These are phyloP conservation scores for Orthonyx spaldingii DNA, from an alignment of 2,113 vertebrate species.

Conservation along the genomic window DNA sequence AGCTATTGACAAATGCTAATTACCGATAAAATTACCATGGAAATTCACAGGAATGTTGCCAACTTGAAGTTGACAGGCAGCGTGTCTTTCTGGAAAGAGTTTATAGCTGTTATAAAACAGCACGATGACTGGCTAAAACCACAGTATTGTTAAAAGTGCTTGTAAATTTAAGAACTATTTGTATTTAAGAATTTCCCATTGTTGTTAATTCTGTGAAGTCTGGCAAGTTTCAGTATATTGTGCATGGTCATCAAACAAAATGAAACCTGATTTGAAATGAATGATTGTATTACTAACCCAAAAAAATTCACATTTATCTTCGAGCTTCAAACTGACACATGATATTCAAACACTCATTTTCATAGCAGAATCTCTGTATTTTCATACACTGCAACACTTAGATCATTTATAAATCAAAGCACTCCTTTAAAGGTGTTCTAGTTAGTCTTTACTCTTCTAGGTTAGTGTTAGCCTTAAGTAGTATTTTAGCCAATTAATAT, in stretches of 20 bases:
- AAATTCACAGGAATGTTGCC: neutral
- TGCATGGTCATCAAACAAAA: neutral
- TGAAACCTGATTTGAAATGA: neutral
- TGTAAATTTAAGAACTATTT: neutral
- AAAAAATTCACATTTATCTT: neutral
- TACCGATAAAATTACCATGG: neutral
- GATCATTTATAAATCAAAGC: neutral
- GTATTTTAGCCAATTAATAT: neutral
- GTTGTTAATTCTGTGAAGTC: neutral
- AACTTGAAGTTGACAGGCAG: neutral
- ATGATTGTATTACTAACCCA: neutral
- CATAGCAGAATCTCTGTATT: neutral
- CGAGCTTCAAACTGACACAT: neutral
- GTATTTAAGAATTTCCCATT: neutral
- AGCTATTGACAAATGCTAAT: slow-evolving; percentile 2
- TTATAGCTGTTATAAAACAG: neutral
- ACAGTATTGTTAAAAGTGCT: neutral
- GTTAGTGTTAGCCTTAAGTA: neutral
- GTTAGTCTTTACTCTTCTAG: neutral
- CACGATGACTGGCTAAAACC: neutral
- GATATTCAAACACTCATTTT: neutral
- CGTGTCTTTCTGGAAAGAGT: neutral
- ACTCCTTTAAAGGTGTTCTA: neutral
- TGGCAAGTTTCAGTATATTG: neutral
- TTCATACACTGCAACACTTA: neutral